These are phyloP conservation scores for Drosophila nikananu DNA, from an alignment of 1,140 invertebrate genomes.

Conservation along the genomic window DNA sequence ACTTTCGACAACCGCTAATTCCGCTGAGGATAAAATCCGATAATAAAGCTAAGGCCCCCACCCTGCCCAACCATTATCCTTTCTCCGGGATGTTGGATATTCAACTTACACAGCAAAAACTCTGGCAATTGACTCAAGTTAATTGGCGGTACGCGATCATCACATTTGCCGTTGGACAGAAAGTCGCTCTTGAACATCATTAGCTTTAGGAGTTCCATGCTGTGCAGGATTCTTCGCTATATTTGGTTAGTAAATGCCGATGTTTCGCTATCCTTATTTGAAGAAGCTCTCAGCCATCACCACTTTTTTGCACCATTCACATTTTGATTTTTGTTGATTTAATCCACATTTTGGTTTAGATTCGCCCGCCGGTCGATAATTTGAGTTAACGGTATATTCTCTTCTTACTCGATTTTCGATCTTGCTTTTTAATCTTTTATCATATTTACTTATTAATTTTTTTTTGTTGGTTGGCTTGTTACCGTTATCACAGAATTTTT, in stretches of 20 bases:
- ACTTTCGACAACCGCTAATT: not conserved
- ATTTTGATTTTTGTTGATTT: slow-evolving; percentile 45
- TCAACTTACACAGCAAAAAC: slow-evolving; percentile 89
- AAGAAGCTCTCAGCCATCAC: slow-evolving; percentile 31
- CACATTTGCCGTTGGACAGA: slow-evolving; percentile 83
- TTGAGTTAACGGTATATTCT: slow-evolving; percentile 5
- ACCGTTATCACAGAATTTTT: slow-evolving; percentile 72
- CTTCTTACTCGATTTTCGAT: slow-evolving; percentile 2
- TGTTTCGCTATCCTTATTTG: slow-evolving; percentile 12
- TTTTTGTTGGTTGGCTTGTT: slow-evolving; percentile 27
- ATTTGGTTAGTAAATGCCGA: slow-evolving; percentile 1
- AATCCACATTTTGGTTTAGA: slow-evolving; percentile 49
- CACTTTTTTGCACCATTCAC: slow-evolving; percentile 45
- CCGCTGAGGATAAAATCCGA: not conserved
- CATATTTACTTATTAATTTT: slow-evolving; percentile 4
- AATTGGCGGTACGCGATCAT: slow-evolving; percentile 88
- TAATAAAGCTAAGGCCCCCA: not conserved
- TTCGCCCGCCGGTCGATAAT: slow-evolving; percentile 19
- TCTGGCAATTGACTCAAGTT: slow-evolving; percentile 90
- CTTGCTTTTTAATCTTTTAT: not conserved
- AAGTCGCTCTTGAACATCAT: slow-evolving; percentile 86
- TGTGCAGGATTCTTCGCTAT: slow-evolving; percentile 12
- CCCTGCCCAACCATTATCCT: not conserved
- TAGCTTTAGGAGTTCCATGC: slow-evolving; percentile 85
- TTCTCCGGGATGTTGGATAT: not conserved